Base-by-base conservation (phyloP, 2,113 vertebrate species). In the Propithecus coquereli region DNA sequence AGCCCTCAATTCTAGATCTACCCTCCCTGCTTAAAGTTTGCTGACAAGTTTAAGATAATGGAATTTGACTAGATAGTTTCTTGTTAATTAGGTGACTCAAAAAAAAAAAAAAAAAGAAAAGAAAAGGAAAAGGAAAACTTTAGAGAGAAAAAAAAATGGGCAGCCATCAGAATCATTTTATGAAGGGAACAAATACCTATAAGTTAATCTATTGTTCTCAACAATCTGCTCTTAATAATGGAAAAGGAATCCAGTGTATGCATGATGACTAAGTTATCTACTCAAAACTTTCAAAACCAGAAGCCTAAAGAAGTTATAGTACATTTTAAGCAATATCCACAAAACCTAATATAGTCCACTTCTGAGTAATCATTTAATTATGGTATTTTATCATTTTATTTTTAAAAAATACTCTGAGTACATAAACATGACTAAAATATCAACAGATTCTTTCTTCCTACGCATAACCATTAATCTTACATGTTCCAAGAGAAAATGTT, bases 361-460 rank as follows among this genome's bases (percentile, higher is more conserved):
- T 96, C 95, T 98, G 98, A 98, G 97, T 98, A 98, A 98, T 98
- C 97, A 96, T 97, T 98, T 98, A 98, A 97, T 97, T 97, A 87
- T 95, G 91, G 89, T 54, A 92, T 98, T 92, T 95, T 94, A 97
- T 96, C 93, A 97, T 97, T 93, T 97, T 98, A 97, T 94, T 97
- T 97, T 96, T 91, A 70, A 97, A 97, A 94, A 91, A 98, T 95
- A 98, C 20, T 52, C 93, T 86, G 82, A 97, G 97, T 98, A 93
- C 97, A 97, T 98, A 96, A 92, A 98, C 98, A 87, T 97, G 98
- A 98, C 98, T 98, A 97, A 98, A 99, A 98, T 98, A 98, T 96
- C 98, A 98, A 98, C 98, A 98, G 92, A 97, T 98, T 95, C 68
- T 98, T 98, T 93, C 98, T 96, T 98, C 98, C 98, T 96, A 98